phyloP scores from a whole-genome alignment of 2,888 invertebrate genomes.

The Horisme vitalbata region DNA sequence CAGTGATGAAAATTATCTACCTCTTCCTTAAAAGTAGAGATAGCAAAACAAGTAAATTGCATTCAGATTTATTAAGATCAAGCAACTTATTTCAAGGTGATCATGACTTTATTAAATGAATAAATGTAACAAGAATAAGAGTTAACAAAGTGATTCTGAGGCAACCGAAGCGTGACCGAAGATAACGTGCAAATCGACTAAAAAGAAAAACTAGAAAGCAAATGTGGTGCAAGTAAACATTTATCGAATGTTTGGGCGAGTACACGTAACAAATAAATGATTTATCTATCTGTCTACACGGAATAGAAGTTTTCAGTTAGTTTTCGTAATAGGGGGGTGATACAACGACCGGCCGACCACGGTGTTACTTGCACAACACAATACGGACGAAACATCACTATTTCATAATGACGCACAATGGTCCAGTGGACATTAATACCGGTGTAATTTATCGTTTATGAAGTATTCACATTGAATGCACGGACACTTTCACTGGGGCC shows the following conservation, averaged over 20 bases:
- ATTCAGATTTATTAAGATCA: too few species aligned
- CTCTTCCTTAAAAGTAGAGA: too few species aligned
- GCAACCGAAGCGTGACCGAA: constrained; percentile 58
- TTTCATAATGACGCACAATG: constrained; percentile 24
- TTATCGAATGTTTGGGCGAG: constrained; percentile 21
- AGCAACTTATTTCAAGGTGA: constrained; percentile 17
- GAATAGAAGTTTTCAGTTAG: constrained; percentile 4
- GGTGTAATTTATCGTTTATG: constrained; percentile 28
- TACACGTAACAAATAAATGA: too few species aligned
- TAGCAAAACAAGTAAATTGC: too few species aligned
- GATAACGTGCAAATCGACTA: constrained; percentile 56
- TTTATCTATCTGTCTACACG: too few species aligned
- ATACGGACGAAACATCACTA: constrained; percentile 36
- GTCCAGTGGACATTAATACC: constrained; percentile 26
- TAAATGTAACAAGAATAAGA: constrained; percentile 44
- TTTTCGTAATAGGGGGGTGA: constrained; percentile 34
- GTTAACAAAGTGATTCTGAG: constrained; percentile 48
- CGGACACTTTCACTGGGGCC: constrained; percentile 68
- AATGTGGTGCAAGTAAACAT: constrained; percentile 31
- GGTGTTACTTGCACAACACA: constrained; percentile 27
- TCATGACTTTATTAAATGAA: constrained; percentile 38
- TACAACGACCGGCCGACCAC: constrained; percentile 25
- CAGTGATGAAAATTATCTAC: too few species aligned
- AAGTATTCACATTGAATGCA: constrained; percentile 40
- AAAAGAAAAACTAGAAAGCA: constrained; percentile 56